Percentiles rank a stretch among this genome's conserved stretches.
These are phyloP conservation scores for Galaxea fascicularis DNA, from an alignment of 92 coral and sea anemone species.

Conservation along the genomic window DNA sequence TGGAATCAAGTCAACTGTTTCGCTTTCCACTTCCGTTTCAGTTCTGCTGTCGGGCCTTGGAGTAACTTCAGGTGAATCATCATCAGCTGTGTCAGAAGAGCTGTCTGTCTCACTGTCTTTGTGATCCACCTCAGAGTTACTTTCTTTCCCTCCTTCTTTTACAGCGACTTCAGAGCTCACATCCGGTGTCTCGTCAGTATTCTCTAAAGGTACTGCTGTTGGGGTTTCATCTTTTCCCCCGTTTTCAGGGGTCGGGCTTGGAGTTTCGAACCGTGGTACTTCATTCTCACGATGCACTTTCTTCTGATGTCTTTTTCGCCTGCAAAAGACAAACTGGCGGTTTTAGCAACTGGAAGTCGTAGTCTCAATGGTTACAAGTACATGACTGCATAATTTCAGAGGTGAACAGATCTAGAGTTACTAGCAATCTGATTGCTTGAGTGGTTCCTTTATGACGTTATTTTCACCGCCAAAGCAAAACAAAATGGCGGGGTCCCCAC, in stretches of 20 bases:
- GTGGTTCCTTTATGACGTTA: no score
- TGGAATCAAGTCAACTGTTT: neutral
- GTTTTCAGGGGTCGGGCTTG: constrained; percentile 13
- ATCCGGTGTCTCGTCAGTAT: neutral
- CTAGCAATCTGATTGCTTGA: no score
- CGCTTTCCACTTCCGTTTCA: neutral
- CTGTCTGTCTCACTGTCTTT: neutral
- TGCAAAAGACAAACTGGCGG: neutral
- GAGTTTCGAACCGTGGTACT: neutral
- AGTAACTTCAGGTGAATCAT: neutral
- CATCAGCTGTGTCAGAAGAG: neutral
- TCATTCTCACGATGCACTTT: neutral
- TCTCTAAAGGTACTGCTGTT: neutral
- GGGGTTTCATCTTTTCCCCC: neutral
- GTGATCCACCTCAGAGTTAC: neutral
- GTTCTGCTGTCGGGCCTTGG: neutral
- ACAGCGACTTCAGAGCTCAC: neutral
- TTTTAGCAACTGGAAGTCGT: neutral
- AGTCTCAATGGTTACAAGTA: neutral
- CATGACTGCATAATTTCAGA: no score
- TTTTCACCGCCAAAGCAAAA: no score
- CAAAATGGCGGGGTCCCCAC: no score
- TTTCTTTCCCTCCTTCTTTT: neutral
- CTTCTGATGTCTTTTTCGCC: constrained; percentile 16
- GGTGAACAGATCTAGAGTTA: no score